Percentiles rank a stretch among this genome's conserved stretches.
These are phyloP conservation scores for Tenebrio molitor DNA, from an alignment of 1,140 invertebrate genomes.

Conservation along the genomic window DNA sequence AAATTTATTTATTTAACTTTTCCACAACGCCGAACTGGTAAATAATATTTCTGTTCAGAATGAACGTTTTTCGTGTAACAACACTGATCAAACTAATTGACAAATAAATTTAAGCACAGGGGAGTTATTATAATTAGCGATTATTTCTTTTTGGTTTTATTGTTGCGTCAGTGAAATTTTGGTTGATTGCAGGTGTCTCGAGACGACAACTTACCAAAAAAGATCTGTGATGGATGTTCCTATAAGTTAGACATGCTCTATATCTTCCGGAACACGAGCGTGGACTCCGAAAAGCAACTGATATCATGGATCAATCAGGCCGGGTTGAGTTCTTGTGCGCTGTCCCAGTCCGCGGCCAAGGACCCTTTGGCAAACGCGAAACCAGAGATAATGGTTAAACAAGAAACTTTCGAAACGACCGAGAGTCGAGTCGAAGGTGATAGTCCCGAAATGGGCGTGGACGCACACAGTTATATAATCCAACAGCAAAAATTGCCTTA, in stretches of 20 bases:
- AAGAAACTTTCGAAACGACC: conserved; percentile 55
- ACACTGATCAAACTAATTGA: too few relatives aligned
- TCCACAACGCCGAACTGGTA: too few relatives aligned
- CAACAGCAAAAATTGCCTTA: conserved; percentile 57
- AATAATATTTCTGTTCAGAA: too few relatives aligned
- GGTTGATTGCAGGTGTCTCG: conserved; percentile 67
- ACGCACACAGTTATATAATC: conserved; percentile 56
- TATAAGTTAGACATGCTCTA: conserved; percentile 74
- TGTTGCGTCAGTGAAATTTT: too few relatives aligned
- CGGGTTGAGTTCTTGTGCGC: conserved; percentile 61
- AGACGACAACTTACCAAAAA: conserved; percentile 74
- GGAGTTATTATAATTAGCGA: too few relatives aligned
- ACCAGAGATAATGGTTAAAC: conserved; percentile 57
- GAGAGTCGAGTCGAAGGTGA: conserved; percentile 45
- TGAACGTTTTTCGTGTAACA: too few relatives aligned
- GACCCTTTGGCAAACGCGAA: conserved; percentile 25
- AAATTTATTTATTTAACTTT: too few relatives aligned
- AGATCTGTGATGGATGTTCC: conserved; percentile 73
- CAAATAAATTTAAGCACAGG: too few relatives aligned
- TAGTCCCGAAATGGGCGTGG: conserved; percentile 48
- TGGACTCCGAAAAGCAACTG: conserved; percentile 72
- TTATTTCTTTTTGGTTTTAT: too few relatives aligned
- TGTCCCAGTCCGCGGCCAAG: conserved; percentile 55
- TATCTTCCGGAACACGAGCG: conserved; percentile 73
- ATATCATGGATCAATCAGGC: conserved; percentile 69